These are phyloP conservation scores for Herpetotheres cachinnans DNA, from an alignment of 2,113 vertebrate species.

Conservation along the genomic window DNA sequence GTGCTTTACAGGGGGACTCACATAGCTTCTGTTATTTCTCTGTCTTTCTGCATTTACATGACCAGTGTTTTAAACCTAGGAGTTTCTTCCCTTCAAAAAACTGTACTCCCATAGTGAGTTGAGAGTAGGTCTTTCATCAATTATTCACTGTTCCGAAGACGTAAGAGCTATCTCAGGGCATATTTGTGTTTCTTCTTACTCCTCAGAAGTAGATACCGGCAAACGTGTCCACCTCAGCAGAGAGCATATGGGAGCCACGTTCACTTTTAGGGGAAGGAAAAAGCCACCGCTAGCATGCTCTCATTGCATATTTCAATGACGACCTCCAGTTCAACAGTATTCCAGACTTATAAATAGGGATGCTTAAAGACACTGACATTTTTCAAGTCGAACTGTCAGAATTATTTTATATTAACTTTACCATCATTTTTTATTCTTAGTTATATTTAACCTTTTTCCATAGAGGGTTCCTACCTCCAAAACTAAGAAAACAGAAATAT, in stretches of 20 bases:
- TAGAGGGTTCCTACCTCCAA: not conserved
- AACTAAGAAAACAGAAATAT: not conserved
- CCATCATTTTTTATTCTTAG: not conserved
- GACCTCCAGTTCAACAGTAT: not conserved
- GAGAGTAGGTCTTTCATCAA: not conserved
- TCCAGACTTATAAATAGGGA: not conserved
- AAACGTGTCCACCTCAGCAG: not conserved
- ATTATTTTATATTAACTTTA: not conserved
- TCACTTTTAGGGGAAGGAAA: not conserved
- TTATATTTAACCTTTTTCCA: not conserved
- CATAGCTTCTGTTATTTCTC: not conserved
- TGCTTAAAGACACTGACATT: not conserved
- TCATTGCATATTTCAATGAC: not conserved
- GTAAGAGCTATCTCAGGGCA: not conserved
- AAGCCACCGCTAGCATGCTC: not conserved
- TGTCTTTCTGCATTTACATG: not conserved
- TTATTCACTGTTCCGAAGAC: not conserved
- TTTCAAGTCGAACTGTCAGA: not conserved
- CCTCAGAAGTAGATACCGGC: not conserved
- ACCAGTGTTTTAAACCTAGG: not conserved
- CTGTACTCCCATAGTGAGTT: not conserved
- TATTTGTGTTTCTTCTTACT: not conserved
- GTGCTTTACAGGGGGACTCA: not conserved
- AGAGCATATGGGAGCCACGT: not conserved
- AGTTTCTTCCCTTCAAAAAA: not conserved